These are phyloP conservation scores for Pteropus alecto DNA, from an alignment of 2,113 vertebrate genomes.

Conservation along the genomic window DNA sequence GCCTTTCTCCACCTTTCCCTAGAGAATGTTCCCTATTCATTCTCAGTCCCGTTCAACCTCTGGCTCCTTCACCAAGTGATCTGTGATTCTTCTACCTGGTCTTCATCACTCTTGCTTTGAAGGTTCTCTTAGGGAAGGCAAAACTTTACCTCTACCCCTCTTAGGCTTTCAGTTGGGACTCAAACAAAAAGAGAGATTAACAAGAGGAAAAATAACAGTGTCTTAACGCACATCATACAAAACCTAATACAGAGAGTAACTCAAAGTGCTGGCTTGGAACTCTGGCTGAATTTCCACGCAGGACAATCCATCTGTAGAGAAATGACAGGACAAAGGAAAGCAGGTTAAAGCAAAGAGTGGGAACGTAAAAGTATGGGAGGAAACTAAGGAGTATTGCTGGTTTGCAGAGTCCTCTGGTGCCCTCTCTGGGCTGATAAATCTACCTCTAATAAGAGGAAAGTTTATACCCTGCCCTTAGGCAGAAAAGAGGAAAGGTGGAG, in stretches of 20 bases:
- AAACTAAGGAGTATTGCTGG: neutral
- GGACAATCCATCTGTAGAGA: accelerated
- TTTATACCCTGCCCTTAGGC: neutral
- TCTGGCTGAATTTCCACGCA: neutral
- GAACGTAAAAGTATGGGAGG: neutral
- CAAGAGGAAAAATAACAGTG: neutral
- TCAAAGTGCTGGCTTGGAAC: neutral
- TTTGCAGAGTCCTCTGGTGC: neutral
- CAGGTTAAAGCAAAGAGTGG: too few species aligned
- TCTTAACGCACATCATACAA: neutral
- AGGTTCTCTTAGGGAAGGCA: neutral
- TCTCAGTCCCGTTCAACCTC: neutral
- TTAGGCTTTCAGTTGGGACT: neutral
- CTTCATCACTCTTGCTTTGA: neutral
- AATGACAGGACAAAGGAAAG: neutral
- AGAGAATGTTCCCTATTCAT: neutral
- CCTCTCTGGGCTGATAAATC: neutral
- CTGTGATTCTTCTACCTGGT: neutral
- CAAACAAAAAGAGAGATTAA: neutral
- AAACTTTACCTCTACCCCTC: neutral
- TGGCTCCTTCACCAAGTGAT: neutral
- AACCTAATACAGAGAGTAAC: neutral
- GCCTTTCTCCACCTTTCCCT: neutral
- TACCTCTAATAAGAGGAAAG: neutral
- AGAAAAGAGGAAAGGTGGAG: neutral